Evolutionary conservation across 2,113 vertebrate species (phyloP), one percentile per base, ranked within the genome.

Genomic region (Psilopsiagon aymara): DNA sequence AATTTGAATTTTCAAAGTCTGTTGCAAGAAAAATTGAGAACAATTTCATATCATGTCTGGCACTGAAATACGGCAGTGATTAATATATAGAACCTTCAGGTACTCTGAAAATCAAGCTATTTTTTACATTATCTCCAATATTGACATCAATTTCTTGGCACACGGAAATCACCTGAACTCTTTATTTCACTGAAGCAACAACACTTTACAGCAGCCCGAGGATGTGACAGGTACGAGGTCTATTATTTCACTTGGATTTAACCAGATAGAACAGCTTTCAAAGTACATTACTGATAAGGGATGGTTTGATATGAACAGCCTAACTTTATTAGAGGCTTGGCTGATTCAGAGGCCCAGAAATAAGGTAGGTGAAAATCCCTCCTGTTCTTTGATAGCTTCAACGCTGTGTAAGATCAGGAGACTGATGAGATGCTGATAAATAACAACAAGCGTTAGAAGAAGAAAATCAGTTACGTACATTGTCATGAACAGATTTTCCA

Each of bases 191-290:
- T 31, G 41, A 59, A 92, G 39, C n/a, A 81, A 33, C 75, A 92
- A 41, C 60, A 49, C 52, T 91, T 79, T 24, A 44, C 33, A 87
- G 83, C 92, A 94, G 91, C 63, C 84, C n/a, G 87, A 82, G 70
- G 91, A 91, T 92, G 92, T 96, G 96, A 84, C 92, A 70, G 57
- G 88, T 95, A 76, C 9, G 33, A 96, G 81, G 86, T 92, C 91
- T 94, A 94, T 92, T 96, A 95, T 91, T 96, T 94, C 92, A 92
- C 88, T 86, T 59, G 88, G 92, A 90, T 95, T 92, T 96, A 96
- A 96, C 80, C 83, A 87, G 90, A 86, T 62, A 93, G 94, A 97
- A 79, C 91, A 95, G 95, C 95, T 97, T 93, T 96, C 95, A 96
- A 95, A 94, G 86, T 62, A 70, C 74, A 88, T 96, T 95, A 95